Base-by-base conservation (phyloP, 92 coral and sea anemone species). In the Zoanthus solanderi region DNA sequence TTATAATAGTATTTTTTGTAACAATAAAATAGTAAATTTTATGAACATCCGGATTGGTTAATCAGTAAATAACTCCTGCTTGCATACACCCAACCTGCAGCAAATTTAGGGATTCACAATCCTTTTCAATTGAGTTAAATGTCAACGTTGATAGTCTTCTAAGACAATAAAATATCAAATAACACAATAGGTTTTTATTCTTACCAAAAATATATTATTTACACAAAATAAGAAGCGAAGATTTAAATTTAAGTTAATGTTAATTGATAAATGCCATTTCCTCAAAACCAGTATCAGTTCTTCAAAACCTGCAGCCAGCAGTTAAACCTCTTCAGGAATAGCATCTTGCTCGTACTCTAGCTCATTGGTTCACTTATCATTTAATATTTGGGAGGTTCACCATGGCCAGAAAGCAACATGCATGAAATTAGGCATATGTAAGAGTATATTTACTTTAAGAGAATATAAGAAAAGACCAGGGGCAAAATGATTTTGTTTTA, bases 81-180 rank as follows among this genome's bases (percentile, higher is more conserved):
- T 71, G 75, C 50, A 71, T 71, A 71, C 16, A 71, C 75, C 45
- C 48, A 71, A 71, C 47, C 50, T 71, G 75, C 75, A 71, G 75
- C 47, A 31, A 65, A 16, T 65, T 65, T 16, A 54, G 60, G 12
- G 12, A 54, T 52, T 52, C 56, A 54, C 60, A 54, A 9, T 54
- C 60, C 60, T 54, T 54, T 54, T 54, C 60, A 54, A 54, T 54
- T 54, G 60, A 54, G 60, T 54, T 54, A 6, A 54, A 54, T 54
- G 60, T 54, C 60, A 54, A 54, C 60, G 12, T 54, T 54, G 60
- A 54, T 54, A 54, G 60, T 4, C 60, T 54, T 54, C 60, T 54
- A 54, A 54, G 60, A 54, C 60, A 54, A 54, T 7, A 54, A 54
- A 54, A 54, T 54, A 54, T 6, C 60, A 54, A 54, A 54, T 54